A percentile compares a stretch with the other conserved stretches of the same genome.
Evolutionary conservation across 2,888 invertebrate species (phyloP).

Genomic region (Dicyrtomina minuta): DNA sequence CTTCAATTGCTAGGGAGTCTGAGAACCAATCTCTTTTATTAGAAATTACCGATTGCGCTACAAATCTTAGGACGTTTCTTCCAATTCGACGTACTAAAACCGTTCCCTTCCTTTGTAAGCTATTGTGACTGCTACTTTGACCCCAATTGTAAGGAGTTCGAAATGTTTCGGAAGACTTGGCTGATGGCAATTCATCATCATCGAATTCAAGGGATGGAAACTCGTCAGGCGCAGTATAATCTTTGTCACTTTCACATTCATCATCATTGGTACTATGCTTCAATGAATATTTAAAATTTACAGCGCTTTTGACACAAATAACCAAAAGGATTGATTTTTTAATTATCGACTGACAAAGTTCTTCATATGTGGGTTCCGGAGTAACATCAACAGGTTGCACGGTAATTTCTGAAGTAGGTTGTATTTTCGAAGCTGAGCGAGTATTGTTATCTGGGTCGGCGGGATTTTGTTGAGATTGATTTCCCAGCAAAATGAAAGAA

Average conservation of each 20-base stretch:
- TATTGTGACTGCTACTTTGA: not conserved
- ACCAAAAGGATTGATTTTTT: slow-evolving; percentile 61
- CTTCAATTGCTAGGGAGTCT: slow-evolving; percentile 37
- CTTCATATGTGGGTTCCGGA: slow-evolving; percentile 49
- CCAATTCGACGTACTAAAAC: slow-evolving; percentile 40
- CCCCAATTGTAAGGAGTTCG: slow-evolving; percentile 30
- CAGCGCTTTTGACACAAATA: slow-evolving; percentile 58
- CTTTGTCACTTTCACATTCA: slow-evolving; percentile 23
- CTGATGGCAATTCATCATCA: slow-evolving; percentile 23
- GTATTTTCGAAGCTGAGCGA: slow-evolving; percentile 1
- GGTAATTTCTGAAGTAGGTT: not conserved
- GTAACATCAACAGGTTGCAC: not conserved
- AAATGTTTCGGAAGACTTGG: slow-evolving; percentile 43
- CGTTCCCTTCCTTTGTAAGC: slow-evolving; percentile 27
- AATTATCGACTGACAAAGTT: slow-evolving; percentile 59
- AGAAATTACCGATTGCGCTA: slow-evolving; percentile 37
- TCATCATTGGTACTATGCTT: not conserved
- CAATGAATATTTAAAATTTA: not conserved
- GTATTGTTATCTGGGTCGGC: not conserved
- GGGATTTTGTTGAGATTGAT: not conserved
- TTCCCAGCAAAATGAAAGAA: slow-evolving; percentile 6
- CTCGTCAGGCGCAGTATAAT: slow-evolving; percentile 21
- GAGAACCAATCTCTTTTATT: slow-evolving; percentile 43
- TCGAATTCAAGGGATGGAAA: slow-evolving; percentile 20
- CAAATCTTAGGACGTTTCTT: slow-evolving; percentile 43